Evolutionary conservation across 2,113 vertebrate genomes (phyloP), one percentile per base, ranked within the genome.

Genomic region (Chaetura pelagica): DNA sequence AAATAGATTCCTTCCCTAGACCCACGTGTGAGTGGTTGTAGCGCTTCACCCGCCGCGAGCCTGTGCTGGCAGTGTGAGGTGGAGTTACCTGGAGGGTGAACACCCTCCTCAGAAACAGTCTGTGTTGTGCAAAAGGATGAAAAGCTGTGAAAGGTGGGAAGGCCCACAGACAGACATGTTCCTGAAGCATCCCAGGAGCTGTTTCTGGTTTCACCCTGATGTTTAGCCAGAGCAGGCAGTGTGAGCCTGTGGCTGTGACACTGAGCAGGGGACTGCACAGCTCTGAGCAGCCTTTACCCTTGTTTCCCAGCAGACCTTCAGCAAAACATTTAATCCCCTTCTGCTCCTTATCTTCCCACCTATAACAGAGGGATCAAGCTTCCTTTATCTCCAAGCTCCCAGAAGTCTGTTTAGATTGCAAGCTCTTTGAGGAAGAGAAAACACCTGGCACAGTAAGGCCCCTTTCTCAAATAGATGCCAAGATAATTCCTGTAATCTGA

Each of bases 41-140:
- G 73, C 7, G 5, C 72, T 69, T 57, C 4, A 1, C 32, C 10
- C 0, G 0, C 67, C 29, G 85, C 0, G 2, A 34, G n/a, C 29
- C 66, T 6, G 7, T 20, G 74, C 49, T 51, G 69, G 64, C 40
- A 4, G 0, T 15, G 29, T 17, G 62, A 57, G 78, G 23, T 59
- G 90, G 84, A 81, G 66, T 51, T 69, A 52, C 52, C 12, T 8
- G 69, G 18, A n/a, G 67, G 61, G 75, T 67, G 51, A 84, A 63
- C 67, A 23, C 35, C 2, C 0, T 35, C 73, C 42, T 75, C 75
- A 92, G 80, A 55, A 67, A 34, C 58, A 15, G 34, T 29, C 3
- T 55, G 42, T n/a, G 19, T 38, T 61, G 29, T 40, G 80, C 54
- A 38, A 54, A 59, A 44, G 57, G 6, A 19, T 5, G 76, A 57